phyloP scores from a whole-genome alignment of 2,888 invertebrate genomes.

The Hetaerina titia region DNA sequence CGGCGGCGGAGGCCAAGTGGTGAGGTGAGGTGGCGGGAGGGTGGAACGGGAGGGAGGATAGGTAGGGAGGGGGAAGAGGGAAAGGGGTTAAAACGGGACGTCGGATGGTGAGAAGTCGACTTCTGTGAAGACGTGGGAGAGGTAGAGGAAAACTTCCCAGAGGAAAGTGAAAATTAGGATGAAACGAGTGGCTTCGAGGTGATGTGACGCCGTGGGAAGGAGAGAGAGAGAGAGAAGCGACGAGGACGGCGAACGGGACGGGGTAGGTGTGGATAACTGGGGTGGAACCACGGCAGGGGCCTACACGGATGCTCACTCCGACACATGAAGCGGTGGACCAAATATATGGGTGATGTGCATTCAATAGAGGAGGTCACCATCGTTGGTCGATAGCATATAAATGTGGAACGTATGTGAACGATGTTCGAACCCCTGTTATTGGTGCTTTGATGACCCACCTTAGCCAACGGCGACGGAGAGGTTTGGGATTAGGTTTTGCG shows the following conservation, averaged over 20 bases:
- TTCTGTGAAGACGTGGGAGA: background rate
- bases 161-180: constrained; percentile 58
- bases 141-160: constrained; percentile 31
- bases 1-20: background rate
- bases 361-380: too few species aligned
- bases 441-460: too few species aligned
- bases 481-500: too few species aligned
- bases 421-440: too few species aligned
- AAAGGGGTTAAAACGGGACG: background rate
- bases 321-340: background rate
- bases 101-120: background rate
- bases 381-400: too few species aligned
- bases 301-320: background rate
- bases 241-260: background rate
- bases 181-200: background rate
- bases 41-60: background rate
- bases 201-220: constrained; percentile 3
- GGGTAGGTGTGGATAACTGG: background rate
- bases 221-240: background rate
- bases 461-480: too few species aligned
- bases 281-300: background rate
- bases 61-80: background rate
- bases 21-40: background rate
- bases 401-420: too few species aligned
- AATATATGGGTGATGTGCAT: background rate